Evolutionary conservation across 2,888 invertebrate species (phyloP).

Genomic region (Ormyrus rosae): DNA sequence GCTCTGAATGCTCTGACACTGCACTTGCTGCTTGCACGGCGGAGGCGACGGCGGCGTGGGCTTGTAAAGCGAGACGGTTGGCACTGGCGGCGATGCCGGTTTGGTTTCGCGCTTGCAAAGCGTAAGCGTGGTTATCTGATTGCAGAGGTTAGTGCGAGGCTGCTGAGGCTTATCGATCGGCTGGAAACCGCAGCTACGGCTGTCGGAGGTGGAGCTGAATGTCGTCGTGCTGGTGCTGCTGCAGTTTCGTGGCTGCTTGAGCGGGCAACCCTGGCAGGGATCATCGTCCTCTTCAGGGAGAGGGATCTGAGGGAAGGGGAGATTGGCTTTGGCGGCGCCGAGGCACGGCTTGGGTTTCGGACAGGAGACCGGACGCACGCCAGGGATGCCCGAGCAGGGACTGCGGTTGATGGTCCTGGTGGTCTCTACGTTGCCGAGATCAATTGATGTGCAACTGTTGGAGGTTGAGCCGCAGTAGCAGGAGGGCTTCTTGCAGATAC

Average conservation of each 20-base stretch:
- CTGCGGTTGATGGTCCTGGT: slow-evolving; percentile 44
- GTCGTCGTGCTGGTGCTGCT: slow-evolving; percentile 43
- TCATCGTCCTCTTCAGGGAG: slow-evolving; percentile 63
- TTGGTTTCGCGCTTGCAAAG: slow-evolving; percentile 63
- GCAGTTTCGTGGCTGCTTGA: neutral
- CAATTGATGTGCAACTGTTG: slow-evolving; percentile 63
- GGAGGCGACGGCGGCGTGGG: slow-evolving; percentile 60
- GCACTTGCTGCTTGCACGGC: slow-evolving; percentile 49
- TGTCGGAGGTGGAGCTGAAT: slow-evolving; percentile 48
- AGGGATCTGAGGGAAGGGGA: slow-evolving; percentile 73
- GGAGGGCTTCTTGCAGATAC: slow-evolving; percentile 59
- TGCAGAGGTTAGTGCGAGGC: slow-evolving; percentile 72
- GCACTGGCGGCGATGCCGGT: slow-evolving; percentile 60
- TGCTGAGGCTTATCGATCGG: slow-evolving; percentile 71
- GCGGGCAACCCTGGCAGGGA: slow-evolving; percentile 60
- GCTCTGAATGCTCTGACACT: slow-evolving; percentile 50
- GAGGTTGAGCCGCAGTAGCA: slow-evolving; percentile 63
- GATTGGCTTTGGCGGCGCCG: slow-evolving; percentile 59
- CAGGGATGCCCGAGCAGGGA: slow-evolving; percentile 64
- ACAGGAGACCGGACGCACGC: slow-evolving; percentile 63
- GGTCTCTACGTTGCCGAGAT: slow-evolving; percentile 53
- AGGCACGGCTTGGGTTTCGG: slow-evolving; percentile 60
- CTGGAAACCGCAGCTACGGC: slow-evolving; percentile 65
- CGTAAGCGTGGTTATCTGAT: slow-evolving; percentile 72
- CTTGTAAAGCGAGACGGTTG: slow-evolving; percentile 70